Evolutionary conservation across 2,113 vertebrate species (phyloP), one percentile per base, ranked within the genome.

Genomic region (Scomber colias): DNA sequence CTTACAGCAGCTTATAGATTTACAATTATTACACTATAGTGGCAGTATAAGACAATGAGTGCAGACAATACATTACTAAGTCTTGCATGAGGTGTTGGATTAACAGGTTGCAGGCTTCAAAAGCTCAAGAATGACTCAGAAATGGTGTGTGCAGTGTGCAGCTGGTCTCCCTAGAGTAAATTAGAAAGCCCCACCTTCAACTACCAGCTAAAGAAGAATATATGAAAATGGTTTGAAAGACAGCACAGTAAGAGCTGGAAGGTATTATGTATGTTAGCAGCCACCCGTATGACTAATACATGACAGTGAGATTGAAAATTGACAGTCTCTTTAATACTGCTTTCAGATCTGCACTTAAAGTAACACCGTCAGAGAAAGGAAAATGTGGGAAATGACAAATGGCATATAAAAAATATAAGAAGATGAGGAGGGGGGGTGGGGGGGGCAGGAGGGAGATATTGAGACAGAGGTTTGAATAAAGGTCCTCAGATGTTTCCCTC

Each of bases 251-350:
- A 68, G 63, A 0, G 7, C 70, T 70, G 57, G 16, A 46, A 73
- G 54, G 55, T 51, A 44, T 69, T 77, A 24, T 82, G 66, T 44
- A 49, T 64, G 2, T 50, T 44, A 51, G 68, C 35, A 24, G 46
- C 56, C 61, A 53, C 13, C 13, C 3, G 45, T 24, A 79, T 89
- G 67, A 81, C 57, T 84, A 76, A 76, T 73, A 55, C 31, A 77
- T 81, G 62, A 31, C 3, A 0, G 27, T 46, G 19, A 77, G 60
- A 80, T 31, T 74, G 57, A 49, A 73, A 71, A 74, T 61, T 6
- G 14, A 50, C 49, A 46, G 12, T 40, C 27, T 10, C 61, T 14
- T 68, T 66, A 75, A 57, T 68, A 74, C 11, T 65, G n/a, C 67
- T 62, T 59, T 9, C 66, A 77, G 60, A 65, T 64, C 56, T 61